Percentiles rank a stretch among this genome's conserved stretches.
Evolutionary conservation across 2,888 invertebrate genomes (phyloP).

Genomic region (Priocnemis perturbator): DNA sequence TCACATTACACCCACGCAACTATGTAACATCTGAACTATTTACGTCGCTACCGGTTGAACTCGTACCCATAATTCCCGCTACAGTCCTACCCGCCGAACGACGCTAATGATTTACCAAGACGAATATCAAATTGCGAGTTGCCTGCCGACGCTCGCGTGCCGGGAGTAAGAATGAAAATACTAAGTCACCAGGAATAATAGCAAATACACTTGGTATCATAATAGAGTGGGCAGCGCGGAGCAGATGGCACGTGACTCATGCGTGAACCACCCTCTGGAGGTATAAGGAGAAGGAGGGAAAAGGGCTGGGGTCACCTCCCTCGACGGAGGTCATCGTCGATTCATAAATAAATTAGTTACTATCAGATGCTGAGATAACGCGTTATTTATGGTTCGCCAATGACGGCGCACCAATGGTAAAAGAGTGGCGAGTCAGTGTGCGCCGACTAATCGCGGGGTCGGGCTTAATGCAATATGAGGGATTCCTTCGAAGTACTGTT

Average conservation of each 20-base stretch:
- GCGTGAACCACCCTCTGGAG: constrained; percentile 39
- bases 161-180: constrained; percentile 14
- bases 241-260: constrained; percentile 75
- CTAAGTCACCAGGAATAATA: constrained; percentile 45
- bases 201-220: constrained; percentile 55
- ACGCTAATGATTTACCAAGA: no score
- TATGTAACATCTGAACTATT: no score
- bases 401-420: constrained; percentile 61
- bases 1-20: no score
- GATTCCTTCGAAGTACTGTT: constrained; percentile 30
- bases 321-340: constrained; percentile 38
- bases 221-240: constrained; percentile 59
- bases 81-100: no score
- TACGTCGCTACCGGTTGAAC: no score
- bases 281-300: constrained; percentile 10
- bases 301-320: constrained; percentile 19
- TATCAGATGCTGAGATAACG: constrained; percentile 67
- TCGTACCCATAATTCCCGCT: no score
- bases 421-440: constrained; percentile 27
- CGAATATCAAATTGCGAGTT: no score
- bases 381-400: constrained; percentile 66
- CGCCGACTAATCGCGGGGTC: constrained; percentile 19
- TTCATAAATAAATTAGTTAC: constrained; percentile 73
- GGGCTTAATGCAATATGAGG: constrained; percentile 53
- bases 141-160: no score